Base-by-base conservation (phyloP, 1,140 invertebrate genomes). In the Apis cerana region DNA sequence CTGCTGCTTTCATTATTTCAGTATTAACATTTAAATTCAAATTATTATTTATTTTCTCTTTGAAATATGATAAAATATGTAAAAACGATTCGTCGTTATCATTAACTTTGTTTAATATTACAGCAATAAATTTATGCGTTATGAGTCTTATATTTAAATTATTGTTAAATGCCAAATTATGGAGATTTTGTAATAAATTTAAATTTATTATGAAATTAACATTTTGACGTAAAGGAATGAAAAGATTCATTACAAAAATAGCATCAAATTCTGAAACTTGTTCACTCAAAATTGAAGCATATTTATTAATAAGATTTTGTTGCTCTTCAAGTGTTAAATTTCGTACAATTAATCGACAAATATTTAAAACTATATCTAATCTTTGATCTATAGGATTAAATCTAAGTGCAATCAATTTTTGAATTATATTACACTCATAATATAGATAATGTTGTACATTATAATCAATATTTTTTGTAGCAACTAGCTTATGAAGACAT, bases 381-480 rank as follows among this genome's bases (percentile, higher is more conserved):
- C 77, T 90, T n/a, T 87, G 54, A 76, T 81, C 70, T 10, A 70
- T 48, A 19, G 48, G 56, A 67, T 75, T 69, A 23, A 85, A 58
- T 13, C 83, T 54, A 59, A 89, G 74, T 2, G 72, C 59, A 27
- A 88, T 21, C 58, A 93, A 89, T 81, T 90, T 90, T 43, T 93
- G 88, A 64, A 94, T 88, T 27, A 88, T 82, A 56, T 87, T 83
- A 54, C 88, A 91, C 75, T 91, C 67, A 19, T 89, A 56, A 54
- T 92, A 89, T 19, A 94, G 72, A 88, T 90, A 93, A 70, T 88
- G 52, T 62, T 88, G 85, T 65, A 93, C 56, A 70, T 92, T 68
- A 59, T 90, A 92, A 61, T 90, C 76, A 54, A 50, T 71, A 33
- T 71, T 80, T 72, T 84, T 83, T 17, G 72, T 75, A 70, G n/a